Evolutionary conservation across 2,888 invertebrate species (phyloP).

Genomic region (Muschampia plurimacula): DNA sequence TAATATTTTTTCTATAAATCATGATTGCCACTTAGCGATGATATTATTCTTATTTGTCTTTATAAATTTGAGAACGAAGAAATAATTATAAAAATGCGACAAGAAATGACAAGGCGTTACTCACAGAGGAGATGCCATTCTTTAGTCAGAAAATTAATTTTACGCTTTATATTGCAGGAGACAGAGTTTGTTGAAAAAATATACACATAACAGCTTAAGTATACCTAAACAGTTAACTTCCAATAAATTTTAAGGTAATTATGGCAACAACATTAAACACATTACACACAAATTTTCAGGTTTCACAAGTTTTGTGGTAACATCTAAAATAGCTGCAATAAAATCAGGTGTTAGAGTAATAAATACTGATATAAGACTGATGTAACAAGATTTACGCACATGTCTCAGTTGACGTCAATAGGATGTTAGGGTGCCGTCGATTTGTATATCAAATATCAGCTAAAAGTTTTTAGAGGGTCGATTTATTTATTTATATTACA

Average conservation of each 20-base stretch:
- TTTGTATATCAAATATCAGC: not conserved
- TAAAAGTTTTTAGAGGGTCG: not conserved
- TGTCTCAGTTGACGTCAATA: conserved; percentile 25
- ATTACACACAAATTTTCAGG: no score
- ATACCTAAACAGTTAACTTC: no score
- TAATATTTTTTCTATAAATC: no score
- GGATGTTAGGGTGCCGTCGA: conserved; percentile 10
- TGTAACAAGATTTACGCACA: conserved; percentile 28
- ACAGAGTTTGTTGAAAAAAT: not conserved
- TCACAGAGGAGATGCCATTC: not conserved
- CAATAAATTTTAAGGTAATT: no score
- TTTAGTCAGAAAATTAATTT: not conserved
- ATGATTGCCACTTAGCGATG: no score
- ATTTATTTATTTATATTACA: no score
- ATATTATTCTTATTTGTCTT: not conserved
- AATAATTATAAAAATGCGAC: not conserved
- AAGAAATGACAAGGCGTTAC: not conserved
- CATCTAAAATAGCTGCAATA: not conserved
- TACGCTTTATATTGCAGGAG: not conserved
- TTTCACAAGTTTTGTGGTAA: no score
- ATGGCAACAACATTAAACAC: no score
- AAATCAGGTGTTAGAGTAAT: not conserved
- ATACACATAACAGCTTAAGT: no score
- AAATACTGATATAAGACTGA: not conserved
- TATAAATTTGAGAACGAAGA: not conserved